phyloP scores from a whole-genome alignment of 2,113 vertebrate genomes.

The Rhinichthys klamathensis region DNA sequence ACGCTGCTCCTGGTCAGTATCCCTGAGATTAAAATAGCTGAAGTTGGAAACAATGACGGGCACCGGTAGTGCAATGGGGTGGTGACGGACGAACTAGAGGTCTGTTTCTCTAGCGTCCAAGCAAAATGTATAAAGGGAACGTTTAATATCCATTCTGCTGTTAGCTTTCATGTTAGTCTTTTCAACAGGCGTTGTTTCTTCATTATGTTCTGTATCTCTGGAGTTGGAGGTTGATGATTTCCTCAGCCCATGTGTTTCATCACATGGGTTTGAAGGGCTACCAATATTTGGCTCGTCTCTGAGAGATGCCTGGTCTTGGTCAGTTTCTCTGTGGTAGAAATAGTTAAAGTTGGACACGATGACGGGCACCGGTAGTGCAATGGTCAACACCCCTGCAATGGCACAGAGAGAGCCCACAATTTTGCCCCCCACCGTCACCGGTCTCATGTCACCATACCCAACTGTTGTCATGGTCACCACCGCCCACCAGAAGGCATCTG shows the following conservation, averaged over 20 bases:
- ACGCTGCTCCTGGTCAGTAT: neutral
- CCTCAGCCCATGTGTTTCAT: conserved; percentile 77
- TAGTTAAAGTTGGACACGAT: conserved; percentile 99
- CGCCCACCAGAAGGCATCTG: conserved; percentile 98
- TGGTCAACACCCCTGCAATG: conserved; percentile 94
- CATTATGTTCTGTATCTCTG: conserved; percentile 77
- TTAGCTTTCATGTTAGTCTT: conserved; percentile 89
- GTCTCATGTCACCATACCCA: conserved; percentile 95
- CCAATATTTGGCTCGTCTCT: conserved; percentile 81
- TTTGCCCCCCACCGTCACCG: conserved; percentile 92
- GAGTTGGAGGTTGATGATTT: conserved; percentile 77
- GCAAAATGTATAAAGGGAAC: conserved; percentile 91
- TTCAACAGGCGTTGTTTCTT: conserved; percentile 74
- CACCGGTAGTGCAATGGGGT: neutral
- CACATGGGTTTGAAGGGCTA: conserved; percentile 12
- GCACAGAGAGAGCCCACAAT: conserved; percentile 95
- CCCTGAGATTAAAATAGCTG: conserved; percentile 7
- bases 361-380: conserved; percentile 94
- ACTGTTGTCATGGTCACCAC: conserved; percentile 98
- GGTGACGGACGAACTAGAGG: conserved; percentile 71
- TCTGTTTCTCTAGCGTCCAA: conserved; percentile 92
- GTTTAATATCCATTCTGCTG: conserved; percentile 87
- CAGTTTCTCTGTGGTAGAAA: conserved; percentile 95
- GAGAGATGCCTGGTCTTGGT: conserved; percentile 86
- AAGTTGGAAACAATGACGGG: conserved; percentile 3